phyloP scores from a whole-genome alignment of 2,113 vertebrate species.

The Silurus asotus region DNA sequence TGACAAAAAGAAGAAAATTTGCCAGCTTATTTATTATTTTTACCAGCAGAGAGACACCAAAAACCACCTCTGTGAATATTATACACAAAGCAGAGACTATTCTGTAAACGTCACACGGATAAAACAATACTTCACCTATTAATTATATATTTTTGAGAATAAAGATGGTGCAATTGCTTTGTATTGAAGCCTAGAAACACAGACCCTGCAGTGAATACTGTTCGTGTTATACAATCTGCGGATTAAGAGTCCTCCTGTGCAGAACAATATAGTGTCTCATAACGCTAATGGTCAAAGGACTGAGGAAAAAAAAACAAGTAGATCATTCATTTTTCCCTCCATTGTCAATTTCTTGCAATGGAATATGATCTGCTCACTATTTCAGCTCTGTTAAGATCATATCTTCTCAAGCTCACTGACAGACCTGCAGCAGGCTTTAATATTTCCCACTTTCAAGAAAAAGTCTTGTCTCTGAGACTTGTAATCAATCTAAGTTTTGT shows the following conservation, averaged over 20 bases:
- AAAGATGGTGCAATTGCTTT: background rate
- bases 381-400: background rate
- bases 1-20: background rate
- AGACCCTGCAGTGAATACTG: background rate
- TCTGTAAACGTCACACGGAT: background rate
- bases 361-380: background rate
- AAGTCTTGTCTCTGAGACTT: background rate
- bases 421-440: background rate
- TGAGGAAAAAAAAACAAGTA: background rate
- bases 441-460: background rate
- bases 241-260: conserved; percentile 32
- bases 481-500: conserved; percentile 1
- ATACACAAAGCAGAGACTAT: background rate
- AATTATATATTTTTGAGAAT: background rate
- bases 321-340: background rate
- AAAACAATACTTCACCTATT: background rate
- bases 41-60: background rate
- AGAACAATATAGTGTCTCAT: conserved; percentile 2
- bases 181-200: background rate
- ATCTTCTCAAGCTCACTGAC: background rate
- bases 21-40: background rate
- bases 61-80: background rate
- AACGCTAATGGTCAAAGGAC: conserved; percentile 12
- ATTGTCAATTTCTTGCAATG: background rate
- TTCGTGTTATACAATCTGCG: conserved; percentile 5